Conservation (phyloP, 2,888 invertebrate species). For the Lacanobia oleracea region DNA sequence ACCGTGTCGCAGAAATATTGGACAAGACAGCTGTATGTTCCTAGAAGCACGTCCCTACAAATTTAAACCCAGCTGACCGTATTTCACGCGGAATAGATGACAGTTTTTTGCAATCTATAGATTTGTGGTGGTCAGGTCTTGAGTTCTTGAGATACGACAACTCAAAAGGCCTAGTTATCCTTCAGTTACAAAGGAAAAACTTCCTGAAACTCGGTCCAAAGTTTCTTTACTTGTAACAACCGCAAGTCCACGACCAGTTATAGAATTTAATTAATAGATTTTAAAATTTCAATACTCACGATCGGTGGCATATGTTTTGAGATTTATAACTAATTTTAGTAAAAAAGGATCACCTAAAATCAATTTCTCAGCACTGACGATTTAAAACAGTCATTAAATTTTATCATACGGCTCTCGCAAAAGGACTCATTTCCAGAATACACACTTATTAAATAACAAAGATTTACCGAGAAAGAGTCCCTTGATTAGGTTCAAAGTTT, state of each 20-base stretch:
- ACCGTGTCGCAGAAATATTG: constrained; percentile 12
- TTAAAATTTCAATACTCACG: not conserved
- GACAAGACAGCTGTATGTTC: constrained; percentile 4
- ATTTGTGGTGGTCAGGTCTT: constrained; percentile 4
- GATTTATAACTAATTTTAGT: too few relatives aligned
- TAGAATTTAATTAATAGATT: constrained; percentile 9
- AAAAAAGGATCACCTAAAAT: too few relatives aligned
- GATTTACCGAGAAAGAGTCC: too few relatives aligned
- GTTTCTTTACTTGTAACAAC: not conserved
- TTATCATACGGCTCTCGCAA: too few relatives aligned
- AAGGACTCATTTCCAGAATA: too few relatives aligned
- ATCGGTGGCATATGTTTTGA: not conserved
- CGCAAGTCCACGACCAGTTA: not conserved
- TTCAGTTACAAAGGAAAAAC: not conserved
- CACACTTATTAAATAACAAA: too few relatives aligned
- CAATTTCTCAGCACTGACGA: too few relatives aligned
- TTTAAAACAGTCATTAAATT: too few relatives aligned
- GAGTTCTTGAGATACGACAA: not conserved
- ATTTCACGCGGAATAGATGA: constrained; percentile 2
- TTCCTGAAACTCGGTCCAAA: not conserved
- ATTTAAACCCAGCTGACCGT: constrained; percentile 8
- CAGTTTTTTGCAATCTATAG: constrained; percentile 4
- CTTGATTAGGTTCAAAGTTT: too few relatives aligned
- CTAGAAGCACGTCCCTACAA: not conserved
- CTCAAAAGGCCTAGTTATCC: constrained; percentile 4